Conservation (phyloP, 2,888 invertebrate species). For the Acronicta aceris region DNA sequence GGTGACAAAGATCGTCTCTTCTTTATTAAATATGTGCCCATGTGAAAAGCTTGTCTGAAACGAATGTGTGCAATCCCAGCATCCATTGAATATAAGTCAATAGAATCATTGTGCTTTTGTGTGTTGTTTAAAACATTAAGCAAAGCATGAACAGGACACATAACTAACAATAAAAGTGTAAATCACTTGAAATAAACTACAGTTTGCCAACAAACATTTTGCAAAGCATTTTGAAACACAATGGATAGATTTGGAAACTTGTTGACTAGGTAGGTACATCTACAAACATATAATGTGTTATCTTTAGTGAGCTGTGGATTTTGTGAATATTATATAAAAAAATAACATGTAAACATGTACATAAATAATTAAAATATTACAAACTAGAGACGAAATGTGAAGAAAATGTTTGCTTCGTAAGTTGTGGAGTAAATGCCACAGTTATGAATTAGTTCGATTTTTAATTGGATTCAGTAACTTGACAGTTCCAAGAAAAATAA, state of each 20-base stretch:
- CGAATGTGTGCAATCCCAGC: background rate
- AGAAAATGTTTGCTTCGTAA: background rate
- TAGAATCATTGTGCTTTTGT: slow-evolving; percentile 12
- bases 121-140: slow-evolving; percentile 1
- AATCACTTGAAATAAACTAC: slow-evolving; percentile 33
- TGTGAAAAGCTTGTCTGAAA: background rate
- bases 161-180: slow-evolving; percentile 22
- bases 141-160: slow-evolving; percentile 22
- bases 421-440: background rate
- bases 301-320: too few relatives aligned
- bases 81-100: background rate
- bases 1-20: too few relatives aligned
- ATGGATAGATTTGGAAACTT: slow-evolving; percentile 34
- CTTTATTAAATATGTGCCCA: background rate
- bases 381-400: too few relatives aligned
- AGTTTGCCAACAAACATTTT: slow-evolving; percentile 19
- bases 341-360: slow-evolving; percentile 24
- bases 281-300: too few relatives aligned
- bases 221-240: slow-evolving; percentile 37
- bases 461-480: too few relatives aligned
- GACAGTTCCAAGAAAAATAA: too few relatives aligned
- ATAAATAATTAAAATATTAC: slow-evolving; percentile 10
- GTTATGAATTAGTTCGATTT: background rate
- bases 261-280: too few relatives aligned
- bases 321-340: too few relatives aligned